phyloP scores from a whole-genome alignment of 2,113 vertebrate genomes.

The Triplophysa rosa region DNA sequence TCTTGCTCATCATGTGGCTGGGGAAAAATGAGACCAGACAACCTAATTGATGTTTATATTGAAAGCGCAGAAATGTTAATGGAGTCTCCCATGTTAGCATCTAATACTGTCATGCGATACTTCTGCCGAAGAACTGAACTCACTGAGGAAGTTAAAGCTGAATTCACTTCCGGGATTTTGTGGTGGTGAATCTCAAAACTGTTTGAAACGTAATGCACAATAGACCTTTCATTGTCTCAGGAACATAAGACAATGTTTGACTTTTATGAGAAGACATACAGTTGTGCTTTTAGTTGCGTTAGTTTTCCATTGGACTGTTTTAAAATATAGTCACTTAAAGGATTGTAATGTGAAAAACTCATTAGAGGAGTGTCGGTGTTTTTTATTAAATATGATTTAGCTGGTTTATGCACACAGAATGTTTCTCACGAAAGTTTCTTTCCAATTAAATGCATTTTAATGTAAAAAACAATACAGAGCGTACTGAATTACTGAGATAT shows the following conservation, averaged over 20 bases:
- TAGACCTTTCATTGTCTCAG: slow-evolving; percentile 6
- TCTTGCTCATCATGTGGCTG: neutral
- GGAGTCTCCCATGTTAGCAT: slow-evolving; percentile 13
- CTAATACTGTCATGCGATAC: neutral
- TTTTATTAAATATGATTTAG: slow-evolving; percentile 29
- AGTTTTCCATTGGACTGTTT: neutral
- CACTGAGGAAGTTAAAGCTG: neutral
- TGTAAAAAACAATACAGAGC: slow-evolving; percentile 1
- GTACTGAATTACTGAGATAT: slow-evolving; percentile 17
- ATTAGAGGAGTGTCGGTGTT: neutral
- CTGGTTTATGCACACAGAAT: slow-evolving; percentile 27
- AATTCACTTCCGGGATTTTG: slow-evolving; percentile 2
- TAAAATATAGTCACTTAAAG: slow-evolving; percentile 13
- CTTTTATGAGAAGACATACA: neutral
- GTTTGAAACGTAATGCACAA: neutral
- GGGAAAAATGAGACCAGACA: neutral
- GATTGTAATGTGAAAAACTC: slow-evolving; percentile 14
- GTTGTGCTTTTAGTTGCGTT: neutral
- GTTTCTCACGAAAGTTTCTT: slow-evolving; percentile 6
- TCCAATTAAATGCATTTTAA: slow-evolving; percentile 33
- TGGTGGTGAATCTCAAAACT: neutral
- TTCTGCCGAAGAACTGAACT: neutral
- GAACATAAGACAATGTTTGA: too few relatives aligned
- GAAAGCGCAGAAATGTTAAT: neutral
- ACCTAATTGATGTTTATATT: slow-evolving; percentile 28